Evolutionary conservation across 2,797 vertebrate species (phyloP).

Genomic region (Bucorvus abyssinicus): DNA sequence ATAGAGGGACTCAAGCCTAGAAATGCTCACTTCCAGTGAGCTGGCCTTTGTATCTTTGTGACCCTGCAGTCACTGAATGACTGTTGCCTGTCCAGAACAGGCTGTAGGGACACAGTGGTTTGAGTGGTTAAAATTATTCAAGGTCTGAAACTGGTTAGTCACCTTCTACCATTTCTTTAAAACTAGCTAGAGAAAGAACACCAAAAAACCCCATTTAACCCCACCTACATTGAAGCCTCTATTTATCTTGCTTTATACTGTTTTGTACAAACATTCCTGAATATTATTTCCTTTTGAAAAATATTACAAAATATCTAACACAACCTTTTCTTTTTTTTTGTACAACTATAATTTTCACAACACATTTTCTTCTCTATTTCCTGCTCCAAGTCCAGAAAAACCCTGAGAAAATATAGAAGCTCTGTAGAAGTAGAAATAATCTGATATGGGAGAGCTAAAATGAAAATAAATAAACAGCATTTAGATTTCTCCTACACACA

Average conservation of each 20-base stretch:
- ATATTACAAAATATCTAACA: not conserved
- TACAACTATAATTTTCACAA: not conserved
- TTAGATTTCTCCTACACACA: not conserved
- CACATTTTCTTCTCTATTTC: not conserved
- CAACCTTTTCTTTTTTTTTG: not conserved
- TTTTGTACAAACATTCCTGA: not conserved
- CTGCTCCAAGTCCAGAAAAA: not conserved
- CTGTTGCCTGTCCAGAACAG: not conserved
- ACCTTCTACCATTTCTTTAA: not conserved
- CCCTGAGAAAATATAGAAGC: not conserved
- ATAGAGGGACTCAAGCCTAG: not conserved
- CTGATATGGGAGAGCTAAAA: not conserved
- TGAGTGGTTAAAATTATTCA: not conserved
- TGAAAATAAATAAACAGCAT: not conserved
- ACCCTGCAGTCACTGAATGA: not conserved
- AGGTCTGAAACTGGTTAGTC: not conserved
- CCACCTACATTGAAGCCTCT: not conserved
- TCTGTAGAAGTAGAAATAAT: not conserved
- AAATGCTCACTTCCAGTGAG: not conserved
- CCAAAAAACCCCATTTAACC: rapidly evolving
- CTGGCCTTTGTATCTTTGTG: not conserved
- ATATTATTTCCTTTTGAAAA: not conserved
- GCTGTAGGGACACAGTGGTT: not conserved
- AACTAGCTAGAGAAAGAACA: not conserved
- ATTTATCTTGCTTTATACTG: not conserved